Evolutionary conservation across 2,797 vertebrate species (phyloP), one percentile per base, ranked within the genome.

Genomic region (Gymnocypris eckloni): DNA sequence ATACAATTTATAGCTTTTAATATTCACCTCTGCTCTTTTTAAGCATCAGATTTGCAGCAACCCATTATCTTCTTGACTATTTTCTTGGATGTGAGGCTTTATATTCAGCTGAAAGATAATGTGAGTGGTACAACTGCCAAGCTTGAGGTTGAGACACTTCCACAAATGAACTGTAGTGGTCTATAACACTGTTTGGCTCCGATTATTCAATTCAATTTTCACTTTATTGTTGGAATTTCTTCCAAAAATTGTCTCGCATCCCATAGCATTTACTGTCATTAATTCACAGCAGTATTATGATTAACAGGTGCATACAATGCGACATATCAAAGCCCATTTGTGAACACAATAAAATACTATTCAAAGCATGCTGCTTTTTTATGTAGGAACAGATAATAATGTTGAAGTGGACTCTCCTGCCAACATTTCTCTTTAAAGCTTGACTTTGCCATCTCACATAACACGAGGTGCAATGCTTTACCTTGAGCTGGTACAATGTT

Each of bases 351-450:
- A 6, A 66, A 37, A 37, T 33, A 18, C 20, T 77, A 11, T 41
- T 56, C 12, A 61, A 73, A 73, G 28, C 18, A 28, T 28, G 39
- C 41, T 28, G 22, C 25, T 67, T 67, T 66, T 67, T 18, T 37
- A 37, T 18, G 15, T 10, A 45, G 2, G n/a, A 45, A 79, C 4
- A 33, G 41, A 64, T 64, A 20, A 64, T n/a, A 41, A 59, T 41
- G n/a, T 12, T 28, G 56, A 79, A 9, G 56, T 28, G 70, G 71
- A 52, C 45, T 43, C 20, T 61, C 56, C 52, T 71, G 73, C 54
- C 75, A 86, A 64, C 66, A 41, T 76, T 64, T 61, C 45, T 50
- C 67, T 72, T 37, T 45, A 86, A 28, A n/a, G 2, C 76, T 80
- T 7, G 33, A 72, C 45, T 59, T 86, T 83, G 25, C 66, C 18